Conservation (phyloP, 2,888 invertebrate species). For the Eurytoma californica region DNA sequence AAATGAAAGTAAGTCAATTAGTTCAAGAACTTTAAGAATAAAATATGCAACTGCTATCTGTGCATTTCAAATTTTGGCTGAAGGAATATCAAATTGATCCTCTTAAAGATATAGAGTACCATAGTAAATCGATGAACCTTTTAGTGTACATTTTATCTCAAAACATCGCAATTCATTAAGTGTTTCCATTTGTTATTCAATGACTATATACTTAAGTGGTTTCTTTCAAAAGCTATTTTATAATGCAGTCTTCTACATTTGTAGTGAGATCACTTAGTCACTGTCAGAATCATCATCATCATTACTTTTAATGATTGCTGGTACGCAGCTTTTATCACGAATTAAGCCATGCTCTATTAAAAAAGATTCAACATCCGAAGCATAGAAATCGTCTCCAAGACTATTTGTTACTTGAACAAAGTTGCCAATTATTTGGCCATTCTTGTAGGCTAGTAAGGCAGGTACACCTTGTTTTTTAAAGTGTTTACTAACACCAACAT, state of each 20-base stretch:
- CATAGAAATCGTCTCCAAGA: constrained; percentile 92
- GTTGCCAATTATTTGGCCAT: constrained; percentile 92
- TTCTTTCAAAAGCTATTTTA: constrained; percentile 45
- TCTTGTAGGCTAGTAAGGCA: constrained; percentile 93
- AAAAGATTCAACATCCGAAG: constrained; percentile 92
- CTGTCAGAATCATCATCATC: constrained; percentile 58
- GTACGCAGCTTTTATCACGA: constrained; percentile 82
- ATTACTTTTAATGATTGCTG: constrained; percentile 69
- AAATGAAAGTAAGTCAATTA: too few species aligned
- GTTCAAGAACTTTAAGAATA: too few species aligned
- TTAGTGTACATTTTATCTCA: constrained; percentile 17
- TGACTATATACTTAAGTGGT: neutral
- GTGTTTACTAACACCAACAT: constrained; percentile 89
- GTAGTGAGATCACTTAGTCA: constrained; percentile 53
- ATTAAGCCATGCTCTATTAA: constrained; percentile 90
- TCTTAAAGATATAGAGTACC: neutral
- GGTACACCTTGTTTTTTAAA: constrained; percentile 93
- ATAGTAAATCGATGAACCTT: neutral
- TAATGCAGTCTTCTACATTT: constrained; percentile 55
- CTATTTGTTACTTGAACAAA: constrained; percentile 92
- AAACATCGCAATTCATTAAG: constrained; percentile 19
- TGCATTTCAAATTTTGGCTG: too few species aligned
- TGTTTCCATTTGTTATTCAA: neutral
- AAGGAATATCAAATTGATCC: too few species aligned
- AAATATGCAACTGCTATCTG: too few species aligned